phyloP scores from a whole-genome alignment of 2,113 vertebrate species.

The Lethenteron camtschaticum region DNA sequence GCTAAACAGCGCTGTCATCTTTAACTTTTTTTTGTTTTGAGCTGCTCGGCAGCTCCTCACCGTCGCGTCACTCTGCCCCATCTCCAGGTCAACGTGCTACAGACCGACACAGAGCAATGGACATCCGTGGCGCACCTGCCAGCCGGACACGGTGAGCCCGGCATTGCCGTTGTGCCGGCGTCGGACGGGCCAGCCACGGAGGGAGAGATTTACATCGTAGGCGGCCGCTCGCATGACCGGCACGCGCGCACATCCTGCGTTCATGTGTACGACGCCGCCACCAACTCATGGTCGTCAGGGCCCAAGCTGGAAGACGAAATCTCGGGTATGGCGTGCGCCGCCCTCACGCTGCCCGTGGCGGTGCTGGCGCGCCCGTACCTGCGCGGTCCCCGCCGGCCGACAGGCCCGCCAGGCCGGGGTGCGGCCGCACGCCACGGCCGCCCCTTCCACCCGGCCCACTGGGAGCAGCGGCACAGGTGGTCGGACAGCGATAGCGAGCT shows the following conservation, averaged over 20 bases:
- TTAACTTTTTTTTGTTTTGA: constrained; percentile 16
- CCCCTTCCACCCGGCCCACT: no score
- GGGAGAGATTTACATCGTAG: constrained; percentile 50
- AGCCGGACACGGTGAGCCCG: constrained; percentile 63
- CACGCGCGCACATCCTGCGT: constrained; percentile 59
- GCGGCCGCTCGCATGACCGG: constrained; percentile 72
- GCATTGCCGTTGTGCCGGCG: constrained; percentile 31
- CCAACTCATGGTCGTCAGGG: constrained; percentile 47
- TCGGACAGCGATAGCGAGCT: no score
- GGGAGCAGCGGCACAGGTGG: no score
- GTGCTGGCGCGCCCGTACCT: constrained; percentile 12
- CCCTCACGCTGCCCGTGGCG: constrained; percentile 43
- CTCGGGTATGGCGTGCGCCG: constrained; percentile 68
- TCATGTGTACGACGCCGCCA: constrained; percentile 43
- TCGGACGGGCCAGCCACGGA: constrained; percentile 18
- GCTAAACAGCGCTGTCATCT: neutral
- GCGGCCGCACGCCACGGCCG: neutral
- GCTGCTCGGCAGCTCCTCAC: constrained; percentile 57
- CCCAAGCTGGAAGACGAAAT: constrained; percentile 49
- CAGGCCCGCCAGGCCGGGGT: constrained; percentile 1
- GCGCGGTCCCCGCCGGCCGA: neutral
- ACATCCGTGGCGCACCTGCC: constrained; percentile 47
- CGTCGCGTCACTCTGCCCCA: no score
- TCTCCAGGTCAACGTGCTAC: no score
- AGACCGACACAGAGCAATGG: constrained; percentile 38